Evolutionary conservation across 2,888 invertebrate species (phyloP).

Genomic region (Hydropsyche betteni): DNA sequence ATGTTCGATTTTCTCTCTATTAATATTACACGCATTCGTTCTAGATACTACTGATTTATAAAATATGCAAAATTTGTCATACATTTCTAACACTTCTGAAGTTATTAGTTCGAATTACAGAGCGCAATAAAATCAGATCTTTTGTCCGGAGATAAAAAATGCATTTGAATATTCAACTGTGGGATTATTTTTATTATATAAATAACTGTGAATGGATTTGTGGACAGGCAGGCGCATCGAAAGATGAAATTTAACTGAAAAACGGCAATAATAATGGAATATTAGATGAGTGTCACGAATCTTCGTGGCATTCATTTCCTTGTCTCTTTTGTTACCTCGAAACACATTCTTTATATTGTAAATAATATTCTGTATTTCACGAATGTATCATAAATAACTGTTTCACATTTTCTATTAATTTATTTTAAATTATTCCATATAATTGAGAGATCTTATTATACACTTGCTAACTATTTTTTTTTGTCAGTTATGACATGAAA

Average conservation of each 20-base stretch:
- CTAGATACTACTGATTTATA: constrained; percentile 16
- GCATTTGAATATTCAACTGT: too few species aligned
- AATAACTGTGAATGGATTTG: too few species aligned
- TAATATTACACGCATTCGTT: not conserved
- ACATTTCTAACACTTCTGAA: not conserved
- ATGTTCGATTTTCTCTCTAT: constrained; percentile 20
- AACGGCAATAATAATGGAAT: constrained; percentile 20
- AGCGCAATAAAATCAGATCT: too few species aligned
- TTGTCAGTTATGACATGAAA: too few species aligned
- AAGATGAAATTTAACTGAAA: not conserved
- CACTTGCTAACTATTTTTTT: too few species aligned
- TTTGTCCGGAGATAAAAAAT: too few species aligned
- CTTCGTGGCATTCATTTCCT: constrained; percentile 20
- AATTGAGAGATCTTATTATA: too few species aligned
- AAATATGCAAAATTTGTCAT: constrained; percentile 26
- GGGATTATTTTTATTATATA: too few species aligned
- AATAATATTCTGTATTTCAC: too few species aligned
- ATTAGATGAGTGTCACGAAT: constrained; percentile 21
- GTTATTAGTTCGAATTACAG: too few species aligned
- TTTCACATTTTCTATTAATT: not conserved
- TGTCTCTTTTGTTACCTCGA: too few species aligned
- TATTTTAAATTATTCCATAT: not conserved
- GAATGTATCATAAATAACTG: not conserved
- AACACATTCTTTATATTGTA: too few species aligned
- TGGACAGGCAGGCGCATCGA: not conserved